A percentile compares a stretch with the other conserved stretches of the same genome.
These are phyloP conservation scores for Altica lythri DNA, from an alignment of 2,888 invertebrate genomes.

Conservation along the genomic window DNA sequence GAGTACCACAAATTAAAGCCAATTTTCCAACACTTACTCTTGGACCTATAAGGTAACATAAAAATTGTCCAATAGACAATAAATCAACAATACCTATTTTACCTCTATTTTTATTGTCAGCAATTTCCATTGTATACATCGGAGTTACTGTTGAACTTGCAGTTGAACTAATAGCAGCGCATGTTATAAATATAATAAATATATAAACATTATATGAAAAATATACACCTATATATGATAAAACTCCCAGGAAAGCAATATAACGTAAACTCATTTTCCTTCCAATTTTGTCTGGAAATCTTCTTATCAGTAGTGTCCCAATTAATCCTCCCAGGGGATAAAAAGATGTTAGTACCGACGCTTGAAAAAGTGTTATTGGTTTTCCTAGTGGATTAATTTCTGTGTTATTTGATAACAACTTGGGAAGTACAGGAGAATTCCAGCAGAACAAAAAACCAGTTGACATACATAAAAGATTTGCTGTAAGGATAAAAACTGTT, in stretches of 20 bases:
- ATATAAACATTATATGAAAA: too few species aligned
- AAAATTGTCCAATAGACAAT: slow-evolving; percentile 29
- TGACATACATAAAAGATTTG: slow-evolving; percentile 53
- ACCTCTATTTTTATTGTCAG: too few species aligned
- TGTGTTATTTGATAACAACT: slow-evolving; percentile 29
- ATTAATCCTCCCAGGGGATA: slow-evolving; percentile 24
- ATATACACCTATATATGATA: too few species aligned
- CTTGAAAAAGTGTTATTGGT: slow-evolving; percentile 36
- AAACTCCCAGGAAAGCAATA: too few species aligned
- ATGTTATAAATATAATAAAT: too few species aligned
- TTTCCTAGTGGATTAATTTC: slow-evolving; percentile 46
- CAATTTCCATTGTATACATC: too few species aligned
- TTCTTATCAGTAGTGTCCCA: too few species aligned
- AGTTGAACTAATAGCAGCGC: too few species aligned
- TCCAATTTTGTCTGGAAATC: too few species aligned
- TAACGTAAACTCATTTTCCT: too few species aligned
- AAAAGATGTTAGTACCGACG: slow-evolving; percentile 7
- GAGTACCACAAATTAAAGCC: slow-evolving; percentile 24
- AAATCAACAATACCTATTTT: slow-evolving; percentile 61
- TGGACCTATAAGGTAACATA: slow-evolving; percentile 33
- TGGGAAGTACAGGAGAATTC: slow-evolving; percentile 46
- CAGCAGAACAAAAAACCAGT: slow-evolving; percentile 56
- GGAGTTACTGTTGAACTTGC: too few species aligned
- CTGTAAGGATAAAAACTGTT: slow-evolving; percentile 49
- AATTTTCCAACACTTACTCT: slow-evolving; percentile 25